Conservation (phyloP, 2,113 vertebrate genomes). For the Orycteropus afer region DNA sequence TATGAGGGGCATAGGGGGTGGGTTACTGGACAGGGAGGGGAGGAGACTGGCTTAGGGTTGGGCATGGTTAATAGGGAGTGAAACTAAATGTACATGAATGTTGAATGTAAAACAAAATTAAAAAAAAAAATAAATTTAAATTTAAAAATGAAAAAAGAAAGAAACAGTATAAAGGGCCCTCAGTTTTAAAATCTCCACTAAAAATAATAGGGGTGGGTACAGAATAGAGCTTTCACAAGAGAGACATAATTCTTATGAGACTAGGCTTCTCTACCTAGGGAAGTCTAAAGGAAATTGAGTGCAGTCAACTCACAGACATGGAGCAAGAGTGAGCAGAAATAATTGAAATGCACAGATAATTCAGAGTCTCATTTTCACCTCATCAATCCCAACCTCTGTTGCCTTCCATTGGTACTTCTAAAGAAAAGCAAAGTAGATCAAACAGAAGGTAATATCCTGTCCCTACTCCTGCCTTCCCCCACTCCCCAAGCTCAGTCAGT, state of each 20-base stretch:
- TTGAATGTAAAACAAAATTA: too few relatives aligned
- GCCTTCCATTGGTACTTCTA: background rate
- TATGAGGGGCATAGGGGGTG: too few relatives aligned
- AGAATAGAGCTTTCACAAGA: background rate
- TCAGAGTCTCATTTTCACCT: conserved; percentile 44
- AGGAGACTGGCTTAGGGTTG: too few relatives aligned
- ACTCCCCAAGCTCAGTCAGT: background rate
- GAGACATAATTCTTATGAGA: background rate
- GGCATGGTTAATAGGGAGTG: too few relatives aligned
- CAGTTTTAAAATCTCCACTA: conserved; percentile 1
- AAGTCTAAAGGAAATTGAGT: conserved; percentile 66
- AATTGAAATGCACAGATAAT: conserved; percentile 2
- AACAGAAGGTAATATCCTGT: conserved; percentile 50
- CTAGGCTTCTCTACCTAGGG: background rate
- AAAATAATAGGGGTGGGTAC: background rate
- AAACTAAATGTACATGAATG: too few relatives aligned
- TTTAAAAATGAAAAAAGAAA: too few relatives aligned
- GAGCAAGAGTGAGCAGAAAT: conserved; percentile 22
- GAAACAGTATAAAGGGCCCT: background rate
- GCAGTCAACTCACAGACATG: background rate
- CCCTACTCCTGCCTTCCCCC: background rate
- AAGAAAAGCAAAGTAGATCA: background rate
- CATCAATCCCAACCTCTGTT: conserved; percentile 48
- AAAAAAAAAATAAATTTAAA: too few relatives aligned
- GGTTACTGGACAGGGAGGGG: too few relatives aligned